These are phyloP conservation scores for Diaphora mendica DNA, from an alignment of 2,888 invertebrate genomes.

Conservation along the genomic window DNA sequence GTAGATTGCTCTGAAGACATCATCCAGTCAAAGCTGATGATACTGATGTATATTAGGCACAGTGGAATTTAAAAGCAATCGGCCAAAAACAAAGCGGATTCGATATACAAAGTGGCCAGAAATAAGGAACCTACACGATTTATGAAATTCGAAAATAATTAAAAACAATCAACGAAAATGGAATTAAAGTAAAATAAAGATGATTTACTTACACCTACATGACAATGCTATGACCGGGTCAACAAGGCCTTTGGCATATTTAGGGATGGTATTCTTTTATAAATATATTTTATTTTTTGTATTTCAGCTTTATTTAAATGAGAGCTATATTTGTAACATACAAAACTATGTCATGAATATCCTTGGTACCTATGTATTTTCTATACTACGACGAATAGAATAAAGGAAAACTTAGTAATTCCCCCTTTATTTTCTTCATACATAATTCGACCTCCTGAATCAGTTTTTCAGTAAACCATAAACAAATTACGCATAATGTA, in stretches of 20 bases:
- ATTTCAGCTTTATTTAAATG: too few species aligned
- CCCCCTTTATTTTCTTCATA: not conserved
- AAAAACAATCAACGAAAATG: not conserved
- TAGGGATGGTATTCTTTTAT: not conserved
- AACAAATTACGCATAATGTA: not conserved
- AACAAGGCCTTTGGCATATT: not conserved
- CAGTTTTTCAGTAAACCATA: not conserved
- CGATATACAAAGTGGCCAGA: too few species aligned
- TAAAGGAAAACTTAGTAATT: not conserved
- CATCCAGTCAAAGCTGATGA: too few species aligned
- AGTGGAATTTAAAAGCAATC: too few species aligned
- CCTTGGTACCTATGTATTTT: not conserved
- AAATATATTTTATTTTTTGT: too few species aligned
- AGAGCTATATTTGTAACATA: too few species aligned
- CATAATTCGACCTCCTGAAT: not conserved
- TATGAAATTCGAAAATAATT: not conserved
- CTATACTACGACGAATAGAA: not conserved
- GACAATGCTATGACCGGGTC: not conserved
- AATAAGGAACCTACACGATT: too few species aligned
- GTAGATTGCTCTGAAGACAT: not conserved
- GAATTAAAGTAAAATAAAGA: too few species aligned
- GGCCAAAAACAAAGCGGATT: too few species aligned
- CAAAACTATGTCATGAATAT: too few species aligned
- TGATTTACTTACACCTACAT: not conserved
- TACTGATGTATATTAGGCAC: too few species aligned